Base-by-base conservation (phyloP, 2,888 invertebrate species). In the Neelides folsomi region DNA sequence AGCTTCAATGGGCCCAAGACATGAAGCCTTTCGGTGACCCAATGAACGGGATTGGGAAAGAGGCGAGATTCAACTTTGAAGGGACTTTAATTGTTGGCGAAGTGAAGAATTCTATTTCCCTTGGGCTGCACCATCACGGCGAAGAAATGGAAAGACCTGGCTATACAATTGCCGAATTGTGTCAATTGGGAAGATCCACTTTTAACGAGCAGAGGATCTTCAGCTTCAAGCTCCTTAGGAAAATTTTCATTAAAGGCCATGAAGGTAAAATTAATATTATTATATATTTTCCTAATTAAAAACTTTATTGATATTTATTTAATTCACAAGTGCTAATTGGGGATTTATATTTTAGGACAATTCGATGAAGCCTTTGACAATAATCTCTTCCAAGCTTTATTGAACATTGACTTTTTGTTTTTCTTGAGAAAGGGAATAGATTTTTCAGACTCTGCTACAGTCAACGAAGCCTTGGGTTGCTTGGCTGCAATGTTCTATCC, bases 111-210 rank as follows among this genome's bases (percentile, higher is more conserved):
- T 55, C 63, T 52, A 75, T 74, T 45, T 77, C 77, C 57, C 69
- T 78, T 20, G 82, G 80, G 39, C 74, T 95, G 13, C 90, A 89
- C 70, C 86, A 94, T 70, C 95, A 95, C 71, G 93, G 93, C 0
- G 85, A 88, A 60, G 94, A 95, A 69, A 84, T 90, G 7, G 83
- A 82, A 56, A 76, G 89, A 55, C 86, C 94, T 2, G 94, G 94
- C 0, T 95, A 94, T 70, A 82, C 89, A 0, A 69, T 95, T 10
- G 84, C 85, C 61, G 95, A 95, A 71, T 70, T 94, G 1, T 81
- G 93, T 65, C 82, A 85, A 57, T 71, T 94, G 1, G 79, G 82
- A 35, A 68, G 77, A 13, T 76, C 75, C 55, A 76, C 81, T 41
- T 75, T 86, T n/a, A 76, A 78, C 15, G 89, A 90, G 66, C 94